These are phyloP conservation scores for Thermophis baileyi DNA, from an alignment of 2,113 vertebrate species.

Conservation along the genomic window DNA sequence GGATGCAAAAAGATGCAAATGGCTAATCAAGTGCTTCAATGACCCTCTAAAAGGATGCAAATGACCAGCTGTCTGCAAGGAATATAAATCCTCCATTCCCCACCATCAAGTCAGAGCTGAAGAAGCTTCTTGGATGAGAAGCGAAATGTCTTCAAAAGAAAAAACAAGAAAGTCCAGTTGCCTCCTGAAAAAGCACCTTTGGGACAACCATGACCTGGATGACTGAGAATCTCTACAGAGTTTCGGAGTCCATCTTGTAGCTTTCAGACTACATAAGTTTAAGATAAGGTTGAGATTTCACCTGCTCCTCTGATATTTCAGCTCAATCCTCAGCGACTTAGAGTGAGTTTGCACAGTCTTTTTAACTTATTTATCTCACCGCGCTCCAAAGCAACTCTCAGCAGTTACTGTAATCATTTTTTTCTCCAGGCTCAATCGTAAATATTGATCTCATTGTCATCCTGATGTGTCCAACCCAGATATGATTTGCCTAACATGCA, in stretches of 20 bases:
- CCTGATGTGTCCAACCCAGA: background rate
- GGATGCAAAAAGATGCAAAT: too few species aligned
- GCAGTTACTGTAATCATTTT: background rate
- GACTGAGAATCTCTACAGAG: too few species aligned
- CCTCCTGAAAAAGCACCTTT: too few species aligned
- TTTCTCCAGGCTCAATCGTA: background rate
- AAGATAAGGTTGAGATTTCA: background rate
- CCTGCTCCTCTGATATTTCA: background rate
- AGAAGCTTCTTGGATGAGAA: too few species aligned
- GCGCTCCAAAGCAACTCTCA: background rate
- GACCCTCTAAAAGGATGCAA: too few species aligned
- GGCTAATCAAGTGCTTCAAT: too few species aligned
- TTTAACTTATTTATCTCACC: background rate
- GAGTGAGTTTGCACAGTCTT: background rate
- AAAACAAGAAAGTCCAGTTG: too few species aligned
- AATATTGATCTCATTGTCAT: background rate
- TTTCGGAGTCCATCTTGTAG: background rate
- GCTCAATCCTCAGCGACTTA: background rate
- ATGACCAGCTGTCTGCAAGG: too few species aligned
- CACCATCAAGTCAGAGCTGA: too few species aligned
- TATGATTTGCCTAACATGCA: background rate
- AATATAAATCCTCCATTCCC: too few species aligned
- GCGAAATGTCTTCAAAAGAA: too few species aligned
- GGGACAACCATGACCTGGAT: too few species aligned
- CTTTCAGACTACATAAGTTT: background rate